phyloP scores from a whole-genome alignment of 23 tunicate genomes.

The Styela clava region DNA sequence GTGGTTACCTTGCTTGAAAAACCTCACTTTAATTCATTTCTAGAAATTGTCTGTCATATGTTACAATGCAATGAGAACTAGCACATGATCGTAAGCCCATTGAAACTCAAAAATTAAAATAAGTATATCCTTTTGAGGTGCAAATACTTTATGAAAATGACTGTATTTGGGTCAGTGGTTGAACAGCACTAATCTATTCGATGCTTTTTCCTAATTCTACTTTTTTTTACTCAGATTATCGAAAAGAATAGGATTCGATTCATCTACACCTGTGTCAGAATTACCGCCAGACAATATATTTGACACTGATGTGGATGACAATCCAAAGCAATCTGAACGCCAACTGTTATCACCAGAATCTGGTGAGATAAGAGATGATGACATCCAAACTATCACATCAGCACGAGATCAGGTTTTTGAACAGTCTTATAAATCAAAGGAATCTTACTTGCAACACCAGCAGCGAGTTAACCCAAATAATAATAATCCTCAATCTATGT shows the following conservation, averaged over 20 bases:
- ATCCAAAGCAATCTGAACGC: background rate
- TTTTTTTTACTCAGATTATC: conserved; percentile 3
- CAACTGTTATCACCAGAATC: conserved; percentile 17
- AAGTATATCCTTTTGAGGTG: too few relatives aligned
- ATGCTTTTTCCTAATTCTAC: background rate
- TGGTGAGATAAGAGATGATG: conserved; percentile 29
- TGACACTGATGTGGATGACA: background rate
- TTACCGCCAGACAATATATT: conserved; percentile 16
- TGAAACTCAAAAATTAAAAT: too few relatives aligned
- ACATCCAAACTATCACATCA: background rate
- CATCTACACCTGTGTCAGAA: conserved; percentile 27
- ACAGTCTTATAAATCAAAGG: background rate
- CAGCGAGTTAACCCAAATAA: background rate
- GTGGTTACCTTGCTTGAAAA: too few relatives aligned
- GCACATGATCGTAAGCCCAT: too few relatives aligned
- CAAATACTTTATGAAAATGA: background rate
- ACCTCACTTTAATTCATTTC: too few relatives aligned
- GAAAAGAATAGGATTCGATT: conserved; percentile 7
- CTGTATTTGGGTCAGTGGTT: background rate
- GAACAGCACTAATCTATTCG: background rate
- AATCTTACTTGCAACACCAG: background rate
- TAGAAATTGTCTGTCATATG: background rate
- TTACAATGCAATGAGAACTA: background rate
- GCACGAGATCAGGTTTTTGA: conserved; percentile 2
- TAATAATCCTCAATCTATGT: too few relatives aligned